Evolutionary conservation across 2,888 invertebrate genomes (phyloP), one percentile per base, ranked within the genome.

Genomic region (Rapana venosa): DNA sequence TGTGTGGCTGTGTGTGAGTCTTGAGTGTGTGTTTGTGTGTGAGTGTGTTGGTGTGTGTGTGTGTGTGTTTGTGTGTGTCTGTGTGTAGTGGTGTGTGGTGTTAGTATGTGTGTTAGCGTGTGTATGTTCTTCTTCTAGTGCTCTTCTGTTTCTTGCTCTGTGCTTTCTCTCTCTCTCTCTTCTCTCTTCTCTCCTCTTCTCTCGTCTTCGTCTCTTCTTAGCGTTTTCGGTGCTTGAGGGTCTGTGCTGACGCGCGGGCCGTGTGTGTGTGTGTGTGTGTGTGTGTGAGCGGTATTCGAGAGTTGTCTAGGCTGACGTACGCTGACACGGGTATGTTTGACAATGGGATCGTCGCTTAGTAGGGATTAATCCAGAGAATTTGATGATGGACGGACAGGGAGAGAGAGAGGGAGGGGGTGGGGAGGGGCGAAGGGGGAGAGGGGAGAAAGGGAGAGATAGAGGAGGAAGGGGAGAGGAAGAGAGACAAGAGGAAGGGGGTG

Each of bases 151-250:
- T n/a, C n/a, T n/a, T n/a, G n/a, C n/a, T n/a, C n/a, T n/a, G n/a
- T n/a, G n/a, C 17, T 61, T 8, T 77, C 77, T 77, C 32, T 77
- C 77, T 77, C 30, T 77, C 77, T 77, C 77, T 77, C 77, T 79
- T 32, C 32, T 32, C 32, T 11, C 20, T 32, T 79, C 77, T 79
- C 77, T 79, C 77, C 32, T 32, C 20, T 20, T 8, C 77, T 77
- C 77, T 77, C 77, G n/a, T 22, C 22, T 26, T 26, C 22, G 5
- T 26, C 74, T 74, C 74, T 74, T 15, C 74, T 74, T 17, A 11
- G 61, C 17, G 13, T 61, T 61, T 61, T n/a, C n/a, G n/a, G n/a
- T n/a, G n/a, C n/a, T n/a, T n/a, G n/a, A n/a, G n/a, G n/a, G n/a
- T n/a, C n/a, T n/a, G n/a, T n/a, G n/a, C 15, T 58, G 8, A 13